A percentile compares a stretch with the other conserved stretches of the same genome.
These are phyloP conservation scores for Sebastes hubbsi DNA, from an alignment of 2,797 vertebrate genomes.

Conservation along the genomic window DNA sequence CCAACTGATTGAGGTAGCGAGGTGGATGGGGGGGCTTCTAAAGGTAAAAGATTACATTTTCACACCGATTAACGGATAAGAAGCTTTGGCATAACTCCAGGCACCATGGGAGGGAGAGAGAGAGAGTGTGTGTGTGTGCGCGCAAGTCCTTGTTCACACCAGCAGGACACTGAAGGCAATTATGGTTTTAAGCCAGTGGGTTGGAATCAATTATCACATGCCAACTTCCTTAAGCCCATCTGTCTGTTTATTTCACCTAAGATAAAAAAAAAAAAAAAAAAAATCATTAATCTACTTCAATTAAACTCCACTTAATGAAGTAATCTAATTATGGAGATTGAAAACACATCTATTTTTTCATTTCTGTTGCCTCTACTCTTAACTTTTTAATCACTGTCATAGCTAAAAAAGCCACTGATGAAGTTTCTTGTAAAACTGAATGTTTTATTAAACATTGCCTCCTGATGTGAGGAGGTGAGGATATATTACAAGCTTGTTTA, in stretches of 20 bases:
- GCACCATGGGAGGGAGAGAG: constrained; percentile 6
- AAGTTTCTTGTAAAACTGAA: not conserved
- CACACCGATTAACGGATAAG: constrained; percentile 76
- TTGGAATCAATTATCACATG: constrained; percentile 68
- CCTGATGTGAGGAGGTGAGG: too few relatives aligned
- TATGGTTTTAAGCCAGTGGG: constrained; percentile 69
- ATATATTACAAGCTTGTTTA: not conserved
- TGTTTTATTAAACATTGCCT: not conserved
- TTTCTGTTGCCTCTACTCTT: not conserved
- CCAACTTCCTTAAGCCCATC: constrained; percentile 41
- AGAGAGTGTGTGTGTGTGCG: not conserved
- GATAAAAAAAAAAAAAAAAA: not conserved
- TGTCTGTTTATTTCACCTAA: not conserved
- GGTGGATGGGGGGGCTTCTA: constrained; percentile 9
- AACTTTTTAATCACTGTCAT: not conserved
- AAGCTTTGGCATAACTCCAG: constrained; percentile 69
- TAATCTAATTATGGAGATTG: not conserved
- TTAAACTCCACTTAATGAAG: constrained; percentile 8
- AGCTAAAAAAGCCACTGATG: too few relatives aligned
- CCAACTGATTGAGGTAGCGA: constrained; percentile 12
- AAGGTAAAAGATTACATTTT: constrained; percentile 77
- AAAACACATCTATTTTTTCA: not conserved
- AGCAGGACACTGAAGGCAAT: constrained; percentile 66
- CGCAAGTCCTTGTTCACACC: constrained; percentile 22
- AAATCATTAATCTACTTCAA: not conserved